Conservation (phyloP, 2,113 vertebrate species). For the Rhynchopsitta pachyrhyncha region DNA sequence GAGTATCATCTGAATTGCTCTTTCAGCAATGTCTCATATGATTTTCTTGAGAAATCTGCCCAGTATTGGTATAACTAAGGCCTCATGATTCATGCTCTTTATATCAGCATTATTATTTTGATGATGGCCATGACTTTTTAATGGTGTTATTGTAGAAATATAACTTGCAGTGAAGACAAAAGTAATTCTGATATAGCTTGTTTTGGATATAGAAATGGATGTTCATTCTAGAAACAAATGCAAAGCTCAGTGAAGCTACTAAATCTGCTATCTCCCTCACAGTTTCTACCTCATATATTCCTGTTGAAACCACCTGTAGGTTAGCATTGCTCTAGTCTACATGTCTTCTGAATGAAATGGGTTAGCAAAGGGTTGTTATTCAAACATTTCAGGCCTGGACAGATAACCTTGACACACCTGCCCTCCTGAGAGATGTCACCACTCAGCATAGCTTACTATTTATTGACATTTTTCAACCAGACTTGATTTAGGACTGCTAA, state of each 20-base stretch:
- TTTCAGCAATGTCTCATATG: background rate
- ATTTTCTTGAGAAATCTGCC: background rate
- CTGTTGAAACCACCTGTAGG: background rate
- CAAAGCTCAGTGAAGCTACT: background rate
- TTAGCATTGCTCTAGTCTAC: background rate
- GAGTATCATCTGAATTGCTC: background rate
- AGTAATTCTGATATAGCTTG: background rate
- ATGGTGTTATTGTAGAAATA: background rate
- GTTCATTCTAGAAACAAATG: background rate
- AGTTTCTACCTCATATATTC: background rate
- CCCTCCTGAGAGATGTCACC: background rate
- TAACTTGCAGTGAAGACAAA: background rate
- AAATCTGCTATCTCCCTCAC: background rate
- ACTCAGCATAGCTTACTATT: background rate
- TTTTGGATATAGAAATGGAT: background rate
- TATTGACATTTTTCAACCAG: background rate
- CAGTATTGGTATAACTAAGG: background rate
- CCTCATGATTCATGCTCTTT: background rate
- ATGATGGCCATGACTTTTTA: background rate
- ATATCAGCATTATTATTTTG: background rate
- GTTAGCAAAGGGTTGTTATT: background rate
- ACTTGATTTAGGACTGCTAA: background rate
- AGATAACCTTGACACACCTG: background rate
- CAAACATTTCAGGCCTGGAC: background rate
- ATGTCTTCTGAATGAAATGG: background rate